Percentiles rank a stretch among this genome's conserved stretches.
phyloP scores from a whole-genome alignment of 2,888 invertebrate genomes.

The Subacronicta megacephala region DNA sequence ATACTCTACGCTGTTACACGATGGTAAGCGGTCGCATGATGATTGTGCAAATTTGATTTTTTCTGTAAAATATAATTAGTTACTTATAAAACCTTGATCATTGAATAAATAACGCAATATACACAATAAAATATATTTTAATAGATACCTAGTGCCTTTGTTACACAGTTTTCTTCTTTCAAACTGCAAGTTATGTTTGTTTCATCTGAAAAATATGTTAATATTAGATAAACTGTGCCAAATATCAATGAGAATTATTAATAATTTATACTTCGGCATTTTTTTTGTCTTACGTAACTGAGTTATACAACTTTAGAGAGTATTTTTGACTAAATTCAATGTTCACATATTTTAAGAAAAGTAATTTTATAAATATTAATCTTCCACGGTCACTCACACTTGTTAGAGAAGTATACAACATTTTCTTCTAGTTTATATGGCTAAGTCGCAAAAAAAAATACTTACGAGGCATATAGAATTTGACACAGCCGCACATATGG shows the following conservation, averaged over 20 bases:
- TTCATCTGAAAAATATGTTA: conserved; percentile 24
- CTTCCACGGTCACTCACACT: too few species aligned
- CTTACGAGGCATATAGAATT: conserved; percentile 74
- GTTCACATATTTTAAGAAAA: too few species aligned
- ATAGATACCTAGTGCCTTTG: conserved; percentile 26
- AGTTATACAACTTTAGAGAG: too few species aligned
- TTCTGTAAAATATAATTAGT: conserved; percentile 29
- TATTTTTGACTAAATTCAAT: too few species aligned
- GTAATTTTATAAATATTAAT: too few species aligned
- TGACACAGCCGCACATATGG: conserved; percentile 62
- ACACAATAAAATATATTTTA: not conserved
- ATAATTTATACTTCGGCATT: too few species aligned
- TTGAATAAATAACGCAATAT: not conserved
- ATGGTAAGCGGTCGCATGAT: conserved; percentile 59
- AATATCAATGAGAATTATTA: too few species aligned
- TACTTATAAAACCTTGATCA: not conserved
- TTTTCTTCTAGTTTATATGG: too few species aligned
- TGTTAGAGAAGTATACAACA: too few species aligned
- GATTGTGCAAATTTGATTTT: not conserved
- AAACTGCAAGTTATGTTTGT: conserved; percentile 29
- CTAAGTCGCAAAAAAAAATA: conserved; percentile 17
- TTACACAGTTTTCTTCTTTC: not conserved
- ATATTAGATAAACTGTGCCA: not conserved
- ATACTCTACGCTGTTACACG: conserved; percentile 90
- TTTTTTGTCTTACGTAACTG: too few species aligned